Conservation (phyloP, 2,888 invertebrate genomes). For the Spodoptera exigua region DNA sequence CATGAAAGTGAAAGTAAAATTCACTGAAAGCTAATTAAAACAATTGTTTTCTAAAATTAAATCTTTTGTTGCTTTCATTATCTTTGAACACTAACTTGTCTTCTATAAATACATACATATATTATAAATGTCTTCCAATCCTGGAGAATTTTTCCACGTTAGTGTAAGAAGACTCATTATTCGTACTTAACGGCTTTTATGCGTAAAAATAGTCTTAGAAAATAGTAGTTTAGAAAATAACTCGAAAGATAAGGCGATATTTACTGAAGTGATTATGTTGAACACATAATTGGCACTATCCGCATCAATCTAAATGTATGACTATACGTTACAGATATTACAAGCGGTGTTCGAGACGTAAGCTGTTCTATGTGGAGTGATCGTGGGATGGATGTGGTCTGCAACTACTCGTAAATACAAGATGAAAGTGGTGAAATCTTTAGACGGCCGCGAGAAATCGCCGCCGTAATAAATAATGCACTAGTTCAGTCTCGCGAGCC, state of each 20-base stretch:
- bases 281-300: conserved; percentile 1
- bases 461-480: conserved; percentile 86
- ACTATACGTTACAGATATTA: conserved; percentile 24
- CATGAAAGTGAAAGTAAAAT: conserved; percentile 80
- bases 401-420: conserved; percentile 76
- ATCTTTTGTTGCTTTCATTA: conserved; percentile 8
- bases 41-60: conserved; percentile 23
- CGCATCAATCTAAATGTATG: neutral
- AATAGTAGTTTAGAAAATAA: neutral
- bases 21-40: conserved; percentile 39
- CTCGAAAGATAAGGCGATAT: neutral
- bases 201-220: too few species aligned
- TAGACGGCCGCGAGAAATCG: conserved; percentile 83
- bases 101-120: too few species aligned
- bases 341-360: conserved; percentile 12
- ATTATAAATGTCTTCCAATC: too few species aligned
- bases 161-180: too few species aligned
- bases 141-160: too few species aligned
- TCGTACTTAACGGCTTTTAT: too few species aligned
- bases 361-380: conserved; percentile 59
- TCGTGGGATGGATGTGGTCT: conserved; percentile 68
- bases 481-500: conserved; percentile 81
- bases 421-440: conserved; percentile 88
- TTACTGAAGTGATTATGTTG: conserved; percentile 4
- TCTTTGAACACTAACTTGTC: too few species aligned